A percentile compares a stretch with the other conserved stretches of the same genome.
Evolutionary conservation across 1,140 invertebrate species (phyloP).

Genomic region (Pentalonia nigronervosa): DNA sequence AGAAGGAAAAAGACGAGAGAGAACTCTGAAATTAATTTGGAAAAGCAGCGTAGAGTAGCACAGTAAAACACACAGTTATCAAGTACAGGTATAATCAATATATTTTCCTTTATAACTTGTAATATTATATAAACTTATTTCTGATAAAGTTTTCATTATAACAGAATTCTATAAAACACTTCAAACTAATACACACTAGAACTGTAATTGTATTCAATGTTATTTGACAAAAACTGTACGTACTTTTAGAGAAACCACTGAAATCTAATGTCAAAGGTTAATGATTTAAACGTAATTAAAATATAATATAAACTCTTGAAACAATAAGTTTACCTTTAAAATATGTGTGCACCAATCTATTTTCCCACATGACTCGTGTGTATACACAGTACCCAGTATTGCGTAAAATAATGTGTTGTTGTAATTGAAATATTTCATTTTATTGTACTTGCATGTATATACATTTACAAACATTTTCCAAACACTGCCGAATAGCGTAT

Average conservation of each 20-base stretch:
- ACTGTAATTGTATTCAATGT: not conserved
- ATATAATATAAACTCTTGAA: not conserved
- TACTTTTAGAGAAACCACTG: not conserved
- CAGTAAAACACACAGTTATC: not conserved
- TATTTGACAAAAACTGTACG: not conserved
- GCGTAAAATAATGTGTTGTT: not conserved
- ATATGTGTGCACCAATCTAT: not conserved
- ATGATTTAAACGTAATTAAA: not conserved
- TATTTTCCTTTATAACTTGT: not conserved
- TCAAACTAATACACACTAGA: not conserved
- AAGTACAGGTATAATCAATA: not conserved
- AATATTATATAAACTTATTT: not conserved
- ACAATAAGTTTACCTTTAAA: slow-evolving; percentile 11
- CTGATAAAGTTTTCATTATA: not conserved
- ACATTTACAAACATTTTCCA: not conserved
- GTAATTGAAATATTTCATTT: not conserved
- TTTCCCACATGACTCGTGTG: not conserved
- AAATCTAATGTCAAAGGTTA: not conserved
- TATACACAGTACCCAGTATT: too few species aligned
- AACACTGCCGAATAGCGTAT: not conserved
- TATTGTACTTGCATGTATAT: not conserved
- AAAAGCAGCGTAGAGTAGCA: not conserved
- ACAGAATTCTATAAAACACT: not conserved
- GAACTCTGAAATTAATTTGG: not conserved
- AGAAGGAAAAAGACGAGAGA: too few species aligned